Base-by-base conservation (phyloP, 2,113 vertebrate genomes). In the Myanophis thanlyinensis region DNA sequence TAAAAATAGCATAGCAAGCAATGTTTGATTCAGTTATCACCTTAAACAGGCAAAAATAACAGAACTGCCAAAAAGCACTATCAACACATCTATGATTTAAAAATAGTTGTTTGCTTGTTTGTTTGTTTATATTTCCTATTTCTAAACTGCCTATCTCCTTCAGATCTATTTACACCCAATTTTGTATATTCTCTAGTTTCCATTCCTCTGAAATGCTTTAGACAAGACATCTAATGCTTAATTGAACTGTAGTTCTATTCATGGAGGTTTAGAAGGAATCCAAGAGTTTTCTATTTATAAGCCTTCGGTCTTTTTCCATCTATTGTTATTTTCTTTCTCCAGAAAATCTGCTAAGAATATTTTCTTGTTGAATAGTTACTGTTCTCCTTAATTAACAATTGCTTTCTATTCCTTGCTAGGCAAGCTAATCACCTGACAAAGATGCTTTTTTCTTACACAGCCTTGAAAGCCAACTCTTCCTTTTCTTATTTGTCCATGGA, bases 361-460 rank as follows among this genome's bases (percentile, higher is more conserved):
- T 18, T 44, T 80, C 73, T 59, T 44, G 35, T 80, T 44, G 7
- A 44, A 8, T 80, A 80, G 73, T 80, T 80, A 88, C 49, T 11
- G 15, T 13, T 46, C 52, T 84, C 11, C 35, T 73, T 47, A 11
- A 3, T 0, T 27, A 9, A 85, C 0, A 0, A 85, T 25, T 54
- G 0, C 22, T 0, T 12, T 49, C 20, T 22, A 87, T 90, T 5
- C 11, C 1, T 11, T 44, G 13, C 48, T n/a, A 2, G 0, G 30
- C 9, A 25, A 48, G 46, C 48, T n/a, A 20, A 89, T 96, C 93
- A 99, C 98, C 98, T 8, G 97, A 94, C 27, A 98, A 92, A 0
- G 96, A 95, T 30, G 94, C 89, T 87, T 95, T 92, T 89, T 96
- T 96, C 92, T 85, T 97, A 91, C 97, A 98, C 85, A 97, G 97